Base-by-base conservation (phyloP, 2,113 vertebrate genomes). In the Sprattus sprattus region DNA sequence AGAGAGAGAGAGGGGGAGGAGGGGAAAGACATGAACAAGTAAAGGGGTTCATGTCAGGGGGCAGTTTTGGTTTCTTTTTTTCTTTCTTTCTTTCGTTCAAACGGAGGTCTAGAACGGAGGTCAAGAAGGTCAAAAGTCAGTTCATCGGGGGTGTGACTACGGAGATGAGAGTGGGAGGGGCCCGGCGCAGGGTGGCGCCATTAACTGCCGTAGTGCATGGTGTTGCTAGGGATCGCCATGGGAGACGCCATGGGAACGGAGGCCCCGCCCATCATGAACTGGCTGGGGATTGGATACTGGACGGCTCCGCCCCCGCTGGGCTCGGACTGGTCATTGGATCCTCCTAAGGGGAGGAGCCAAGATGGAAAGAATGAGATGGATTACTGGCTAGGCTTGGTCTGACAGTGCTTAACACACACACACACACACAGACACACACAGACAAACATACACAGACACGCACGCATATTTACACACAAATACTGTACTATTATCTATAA, bases 141-240 rank as follows among this genome's bases (percentile, higher is more conserved):
- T 78, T 91, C 86, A 93, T 95, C 89, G 94, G 91, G 89, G 89
- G 92, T 4, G 90, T 88, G 91, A 60, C 54, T 78, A 32, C 39
- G 32, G 64, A 67, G 64, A 67, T 7, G n/a, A 11, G 9, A 28
- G n/a, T 28, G n/a, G 64, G 64, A 13, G 64, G 64, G 11, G 39
- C 39, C 39, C 2, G n/a, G 10, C 11, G 32, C 2, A 32, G 71
- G 25, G 47, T 64, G 5, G 91, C 90, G 85, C 84, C 44, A 93
- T 95, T 97, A 97, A 95, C 96, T 98, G 88, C 97, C 97, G 50
- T 98, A 98, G 94, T 98, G 97, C 97, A 98, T 96, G 93, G 97
- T 97, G 95, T 97, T 97, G 95, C 96, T 97, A 82, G 97, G 97
- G 94, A 98, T 96, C 90, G 97, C 97, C 96, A 98, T 96, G 6